Conservation (phyloP, 2,113 vertebrate species). For the Theristicus caerulescens region DNA sequence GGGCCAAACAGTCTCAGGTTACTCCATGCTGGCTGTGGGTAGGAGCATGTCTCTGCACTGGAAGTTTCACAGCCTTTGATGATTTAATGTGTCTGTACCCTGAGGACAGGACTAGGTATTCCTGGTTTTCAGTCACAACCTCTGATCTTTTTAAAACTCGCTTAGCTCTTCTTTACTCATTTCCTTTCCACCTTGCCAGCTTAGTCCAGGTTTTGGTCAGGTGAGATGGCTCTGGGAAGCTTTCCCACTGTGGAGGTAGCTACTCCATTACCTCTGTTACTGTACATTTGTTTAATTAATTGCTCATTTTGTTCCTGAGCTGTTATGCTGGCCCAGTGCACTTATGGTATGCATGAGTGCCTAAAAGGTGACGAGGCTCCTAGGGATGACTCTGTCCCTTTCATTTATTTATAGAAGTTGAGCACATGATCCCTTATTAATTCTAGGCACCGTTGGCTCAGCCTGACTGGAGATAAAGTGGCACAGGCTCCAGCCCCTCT, state of each 20-base stretch:
- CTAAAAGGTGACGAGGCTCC: constrained; percentile 72
- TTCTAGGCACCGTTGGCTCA: constrained; percentile 54
- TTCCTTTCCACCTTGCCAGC: constrained; percentile 24
- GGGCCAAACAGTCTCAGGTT: constrained; percentile 7
- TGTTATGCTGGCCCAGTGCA: constrained; percentile 59
- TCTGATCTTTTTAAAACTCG: neutral
- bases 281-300: constrained; percentile 81
- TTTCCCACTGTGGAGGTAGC: constrained; percentile 50
- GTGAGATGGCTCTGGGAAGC: constrained; percentile 63
- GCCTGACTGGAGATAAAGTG: constrained; percentile 44
- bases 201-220: constrained; percentile 23
- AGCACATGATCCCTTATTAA: constrained; percentile 74
- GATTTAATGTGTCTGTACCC: constrained; percentile 47
- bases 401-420: constrained; percentile 77
- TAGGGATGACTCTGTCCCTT: constrained; percentile 71
- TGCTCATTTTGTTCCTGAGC: constrained; percentile 76
- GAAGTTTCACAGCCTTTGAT: constrained; percentile 29
- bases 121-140: neutral
- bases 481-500: constrained; percentile 21
- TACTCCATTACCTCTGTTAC: constrained; percentile 67
- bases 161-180: neutral
- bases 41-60: neutral
- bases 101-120: neutral
- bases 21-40: neutral
- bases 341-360: constrained; percentile 74